Conservation (phyloP, 2,113 vertebrate genomes). For the Macaca nemestrina region DNA sequence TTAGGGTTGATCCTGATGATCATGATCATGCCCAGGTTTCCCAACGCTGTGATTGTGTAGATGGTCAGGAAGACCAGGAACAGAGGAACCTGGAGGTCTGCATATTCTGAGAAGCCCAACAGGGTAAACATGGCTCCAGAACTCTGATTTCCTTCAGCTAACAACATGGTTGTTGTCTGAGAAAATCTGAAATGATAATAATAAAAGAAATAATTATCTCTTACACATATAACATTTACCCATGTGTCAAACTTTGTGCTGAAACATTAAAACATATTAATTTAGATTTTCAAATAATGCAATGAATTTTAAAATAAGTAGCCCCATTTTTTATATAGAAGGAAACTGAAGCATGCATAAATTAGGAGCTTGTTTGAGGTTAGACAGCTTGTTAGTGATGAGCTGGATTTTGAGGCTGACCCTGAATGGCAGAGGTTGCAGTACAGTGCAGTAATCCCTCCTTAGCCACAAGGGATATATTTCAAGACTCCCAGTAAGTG, state of each 20-base stretch:
- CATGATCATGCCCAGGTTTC: neutral
- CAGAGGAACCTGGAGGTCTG: neutral
- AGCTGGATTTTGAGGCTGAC: neutral
- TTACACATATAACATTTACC: neutral
- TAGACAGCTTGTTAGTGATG: too few relatives aligned
- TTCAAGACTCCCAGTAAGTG: neutral
- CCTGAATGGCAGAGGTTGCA: neutral
- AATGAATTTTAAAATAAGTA: neutral
- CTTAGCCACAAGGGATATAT: too few relatives aligned
- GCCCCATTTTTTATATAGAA: neutral
- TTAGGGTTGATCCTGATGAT: neutral
- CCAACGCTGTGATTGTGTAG: neutral
- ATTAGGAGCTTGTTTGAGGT: neutral
- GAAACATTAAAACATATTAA: neutral
- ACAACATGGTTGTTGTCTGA: neutral
- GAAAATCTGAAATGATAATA: neutral
- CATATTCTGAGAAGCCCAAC: slow-evolving; percentile 22
- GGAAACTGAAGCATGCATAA: too few relatives aligned
- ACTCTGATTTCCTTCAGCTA: neutral
- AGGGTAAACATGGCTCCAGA: neutral
- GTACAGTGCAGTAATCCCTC: neutral
- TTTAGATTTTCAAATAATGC: neutral
- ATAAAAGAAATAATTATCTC: neutral
- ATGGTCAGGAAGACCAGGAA: neutral
- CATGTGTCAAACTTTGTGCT: neutral